Percentiles rank a stretch among this genome's conserved stretches.
phyloP scores from a whole-genome alignment of 2,888 invertebrate genomes.

The Mythimna pallens region DNA sequence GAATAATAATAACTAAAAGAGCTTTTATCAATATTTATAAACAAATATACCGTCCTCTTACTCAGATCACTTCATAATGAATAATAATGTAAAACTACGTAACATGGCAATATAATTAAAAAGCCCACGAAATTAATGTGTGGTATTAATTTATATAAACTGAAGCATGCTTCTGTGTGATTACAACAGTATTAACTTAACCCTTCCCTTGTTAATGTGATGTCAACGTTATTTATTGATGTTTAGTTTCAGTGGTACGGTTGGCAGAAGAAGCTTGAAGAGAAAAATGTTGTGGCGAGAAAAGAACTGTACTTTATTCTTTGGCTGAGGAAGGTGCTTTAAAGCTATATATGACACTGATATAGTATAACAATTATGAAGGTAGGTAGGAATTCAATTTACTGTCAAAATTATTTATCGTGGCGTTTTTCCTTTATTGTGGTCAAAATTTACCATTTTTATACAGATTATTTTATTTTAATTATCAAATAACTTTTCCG shows the following conservation, averaged over 20 bases:
- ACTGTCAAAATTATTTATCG: too few species aligned
- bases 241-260: slow-evolving; percentile 63
- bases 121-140: slow-evolving; percentile 70
- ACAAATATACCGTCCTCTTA: background rate
- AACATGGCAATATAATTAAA: slow-evolving; percentile 69
- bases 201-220: slow-evolving; percentile 80
- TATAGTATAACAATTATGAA: too few species aligned
- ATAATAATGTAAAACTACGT: slow-evolving; percentile 13
- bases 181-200: slow-evolving; percentile 76
- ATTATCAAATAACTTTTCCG: too few species aligned
- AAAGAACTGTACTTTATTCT: background rate
- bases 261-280: slow-evolving; percentile 28
- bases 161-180: slow-evolving; percentile 77
- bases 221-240: slow-evolving; percentile 76
- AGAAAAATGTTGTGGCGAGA: background rate
- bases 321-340: too few species aligned
- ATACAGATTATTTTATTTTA: too few species aligned
- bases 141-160: slow-evolving; percentile 80
- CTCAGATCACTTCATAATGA: slow-evolving; percentile 4
- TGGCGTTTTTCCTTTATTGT: too few species aligned
- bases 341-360: too few species aligned
- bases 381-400: too few species aligned
- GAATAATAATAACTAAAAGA: background rate
- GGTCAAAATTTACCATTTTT: too few species aligned
- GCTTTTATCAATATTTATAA: background rate